Percentiles rank a stretch among this genome's conserved stretches.
Evolutionary conservation across 2,113 vertebrate genomes (phyloP).

Genomic region (Hoplias malabaricus): DNA sequence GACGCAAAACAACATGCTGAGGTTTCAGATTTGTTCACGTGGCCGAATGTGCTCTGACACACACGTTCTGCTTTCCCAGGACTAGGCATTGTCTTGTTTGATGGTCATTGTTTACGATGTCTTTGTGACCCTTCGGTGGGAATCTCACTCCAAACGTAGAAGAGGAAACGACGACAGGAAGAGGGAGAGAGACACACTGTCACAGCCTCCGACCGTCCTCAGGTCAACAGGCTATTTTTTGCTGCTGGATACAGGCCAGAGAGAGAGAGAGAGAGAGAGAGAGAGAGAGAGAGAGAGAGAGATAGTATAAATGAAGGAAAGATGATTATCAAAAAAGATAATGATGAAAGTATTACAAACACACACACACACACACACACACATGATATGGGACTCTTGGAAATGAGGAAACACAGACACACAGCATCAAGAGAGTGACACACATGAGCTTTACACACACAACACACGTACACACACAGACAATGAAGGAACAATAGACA

Average conservation of each 20-base stretch:
- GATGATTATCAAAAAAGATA: no score
- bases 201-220: slow-evolving; percentile 61
- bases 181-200: slow-evolving; percentile 71
- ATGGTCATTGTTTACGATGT: slow-evolving; percentile 40
- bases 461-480: slow-evolving; percentile 26
- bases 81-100: slow-evolving; percentile 36
- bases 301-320: no score
- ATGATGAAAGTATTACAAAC: background rate
- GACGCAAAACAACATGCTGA: no score
- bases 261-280: slow-evolving; percentile 56
- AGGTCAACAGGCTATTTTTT: slow-evolving; percentile 79
- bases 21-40: no score
- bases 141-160: slow-evolving; percentile 42
- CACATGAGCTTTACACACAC: slow-evolving; percentile 6
- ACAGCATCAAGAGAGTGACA: slow-evolving; percentile 19
- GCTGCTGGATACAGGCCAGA: slow-evolving; percentile 67
- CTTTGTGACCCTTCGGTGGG: slow-evolving; percentile 66
- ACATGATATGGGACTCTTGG: no score
- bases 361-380: background rate
- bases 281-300: slow-evolving; percentile 1
- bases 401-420: background rate
- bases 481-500: slow-evolving; percentile 77
- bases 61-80: slow-evolving; percentile 36
- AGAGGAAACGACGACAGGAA: slow-evolving; percentile 35
- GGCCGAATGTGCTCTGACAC: no score